These are phyloP conservation scores for Chloropsis hardwickii DNA, from an alignment of 2,113 vertebrate species.

Conservation along the genomic window DNA sequence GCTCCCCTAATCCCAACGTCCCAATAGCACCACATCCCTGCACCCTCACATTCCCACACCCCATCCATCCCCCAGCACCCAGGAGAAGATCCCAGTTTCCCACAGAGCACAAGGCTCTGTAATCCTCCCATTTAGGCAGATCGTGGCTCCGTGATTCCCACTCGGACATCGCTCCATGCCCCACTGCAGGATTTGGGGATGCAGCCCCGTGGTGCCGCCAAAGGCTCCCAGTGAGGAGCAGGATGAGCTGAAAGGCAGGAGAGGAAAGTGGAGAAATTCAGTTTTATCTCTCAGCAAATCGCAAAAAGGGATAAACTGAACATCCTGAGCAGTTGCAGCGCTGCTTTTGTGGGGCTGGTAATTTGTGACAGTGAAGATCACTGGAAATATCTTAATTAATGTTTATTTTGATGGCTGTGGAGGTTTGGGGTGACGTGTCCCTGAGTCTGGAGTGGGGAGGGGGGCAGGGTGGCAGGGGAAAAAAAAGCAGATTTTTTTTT, in stretches of 20 bases:
- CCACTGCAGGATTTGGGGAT: accelerated
- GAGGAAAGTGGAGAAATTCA: neutral
- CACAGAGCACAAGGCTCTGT: neutral
- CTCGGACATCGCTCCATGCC: accelerated
- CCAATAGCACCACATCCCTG: accelerated
- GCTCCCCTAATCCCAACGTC: accelerated
- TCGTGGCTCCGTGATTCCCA: accelerated
- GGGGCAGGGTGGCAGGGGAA: neutral
- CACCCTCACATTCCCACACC: neutral
- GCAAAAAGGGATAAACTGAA: conserved; percentile 11
- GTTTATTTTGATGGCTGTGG: conserved; percentile 63
- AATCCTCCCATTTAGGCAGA: accelerated
- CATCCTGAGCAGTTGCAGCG: conserved; percentile 27
- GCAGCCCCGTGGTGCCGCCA: accelerated
- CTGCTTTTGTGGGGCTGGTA: conserved; percentile 41
- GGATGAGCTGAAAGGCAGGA: neutral
- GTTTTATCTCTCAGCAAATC: conserved; percentile 44
- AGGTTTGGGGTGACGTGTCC: conserved; percentile 56
- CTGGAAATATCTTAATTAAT: conserved; percentile 59
- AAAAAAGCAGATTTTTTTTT: conserved; percentile 10
- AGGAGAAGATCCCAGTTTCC: neutral
- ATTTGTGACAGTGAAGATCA: conserved; percentile 51
- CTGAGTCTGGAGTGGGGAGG: neutral
- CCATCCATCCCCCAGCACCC: accelerated
- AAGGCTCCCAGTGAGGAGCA: accelerated